Evolutionary conservation across 1,140 invertebrate species (phyloP).

Genomic region (Drosophila mojavensis): DNA sequence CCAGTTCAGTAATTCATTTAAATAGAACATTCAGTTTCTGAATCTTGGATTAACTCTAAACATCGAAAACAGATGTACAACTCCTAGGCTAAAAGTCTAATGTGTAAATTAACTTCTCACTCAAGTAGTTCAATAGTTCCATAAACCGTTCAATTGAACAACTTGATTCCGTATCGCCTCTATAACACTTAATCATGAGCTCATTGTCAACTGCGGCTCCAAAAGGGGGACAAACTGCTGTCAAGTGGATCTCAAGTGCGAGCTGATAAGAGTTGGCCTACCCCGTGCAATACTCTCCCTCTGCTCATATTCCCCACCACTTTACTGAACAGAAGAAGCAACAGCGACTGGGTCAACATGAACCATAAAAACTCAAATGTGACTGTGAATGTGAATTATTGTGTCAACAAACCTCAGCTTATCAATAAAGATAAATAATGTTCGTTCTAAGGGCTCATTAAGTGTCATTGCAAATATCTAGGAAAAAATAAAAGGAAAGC

Average conservation of each 20-base stretch:
- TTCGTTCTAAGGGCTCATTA: background rate
- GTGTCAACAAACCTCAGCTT: background rate
- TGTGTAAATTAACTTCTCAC: too few species aligned
- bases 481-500: background rate
- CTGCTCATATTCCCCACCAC: background rate
- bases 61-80: too few species aligned
- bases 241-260: constrained; percentile 19
- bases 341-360: constrained; percentile 40
- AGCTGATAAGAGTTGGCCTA: constrained; percentile 33
- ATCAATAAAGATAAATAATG: constrained; percentile 20
- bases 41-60: too few species aligned
- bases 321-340: background rate
- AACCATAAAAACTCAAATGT: constrained; percentile 1
- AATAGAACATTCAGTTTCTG: too few species aligned
- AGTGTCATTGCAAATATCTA: background rate
- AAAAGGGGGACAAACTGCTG: background rate
- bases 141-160: too few species aligned
- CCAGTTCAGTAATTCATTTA: too few species aligned
- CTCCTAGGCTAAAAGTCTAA: too few species aligned
- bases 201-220: constrained; percentile 31
- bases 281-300: background rate
- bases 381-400: background rate
- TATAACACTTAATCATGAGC: constrained; percentile 7
- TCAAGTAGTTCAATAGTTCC: too few species aligned
- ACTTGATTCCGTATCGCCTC: too few species aligned